These are phyloP conservation scores for Corythaeola cristata DNA, from an alignment of 2,113 vertebrate species.

Conservation along the genomic window DNA sequence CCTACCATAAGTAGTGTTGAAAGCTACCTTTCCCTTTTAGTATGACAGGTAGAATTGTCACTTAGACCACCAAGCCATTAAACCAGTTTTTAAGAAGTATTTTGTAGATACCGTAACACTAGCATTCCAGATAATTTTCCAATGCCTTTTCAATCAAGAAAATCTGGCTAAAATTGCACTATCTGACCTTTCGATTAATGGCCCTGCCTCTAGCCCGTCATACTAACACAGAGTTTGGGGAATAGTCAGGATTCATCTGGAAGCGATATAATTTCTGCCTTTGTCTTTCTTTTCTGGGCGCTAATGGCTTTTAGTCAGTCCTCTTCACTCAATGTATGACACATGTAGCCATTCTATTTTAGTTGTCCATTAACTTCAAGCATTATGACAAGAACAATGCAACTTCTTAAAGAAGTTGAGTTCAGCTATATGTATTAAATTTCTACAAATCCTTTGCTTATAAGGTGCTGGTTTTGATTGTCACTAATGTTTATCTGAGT, in stretches of 20 bases:
- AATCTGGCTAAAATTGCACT: conserved; percentile 78
- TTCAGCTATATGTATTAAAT: conserved; percentile 77
- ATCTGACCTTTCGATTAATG: conserved; percentile 86
- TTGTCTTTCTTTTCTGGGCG: conserved; percentile 85
- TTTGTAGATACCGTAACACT: conserved; percentile 69
- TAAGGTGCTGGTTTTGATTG: conserved; percentile 73
- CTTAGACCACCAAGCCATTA: conserved; percentile 70
- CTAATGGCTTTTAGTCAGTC: conserved; percentile 92
- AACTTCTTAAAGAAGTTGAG: conserved; percentile 71
- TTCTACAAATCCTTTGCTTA: conserved; percentile 69
- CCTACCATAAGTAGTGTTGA: conserved; percentile 22
- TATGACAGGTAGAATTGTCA: conserved; percentile 75
- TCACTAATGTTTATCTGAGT: conserved; percentile 68
- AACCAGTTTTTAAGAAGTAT: conserved; percentile 70
- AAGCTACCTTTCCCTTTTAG: conserved; percentile 64
- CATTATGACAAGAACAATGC: conserved; percentile 84
- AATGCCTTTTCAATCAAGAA: conserved; percentile 78
- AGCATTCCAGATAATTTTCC: conserved; percentile 79
- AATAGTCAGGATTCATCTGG: conserved; percentile 82
- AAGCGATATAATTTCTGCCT: conserved; percentile 83
- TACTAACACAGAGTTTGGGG: conserved; percentile 80
- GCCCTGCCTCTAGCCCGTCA: conserved; percentile 82
- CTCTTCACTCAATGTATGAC: conserved; percentile 87
- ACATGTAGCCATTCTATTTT: conserved; percentile 81
- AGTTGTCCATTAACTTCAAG: conserved; percentile 86